Evolutionary conservation across 2,797 vertebrate genomes (phyloP).

Genomic region (Chaunax sp.): DNA sequence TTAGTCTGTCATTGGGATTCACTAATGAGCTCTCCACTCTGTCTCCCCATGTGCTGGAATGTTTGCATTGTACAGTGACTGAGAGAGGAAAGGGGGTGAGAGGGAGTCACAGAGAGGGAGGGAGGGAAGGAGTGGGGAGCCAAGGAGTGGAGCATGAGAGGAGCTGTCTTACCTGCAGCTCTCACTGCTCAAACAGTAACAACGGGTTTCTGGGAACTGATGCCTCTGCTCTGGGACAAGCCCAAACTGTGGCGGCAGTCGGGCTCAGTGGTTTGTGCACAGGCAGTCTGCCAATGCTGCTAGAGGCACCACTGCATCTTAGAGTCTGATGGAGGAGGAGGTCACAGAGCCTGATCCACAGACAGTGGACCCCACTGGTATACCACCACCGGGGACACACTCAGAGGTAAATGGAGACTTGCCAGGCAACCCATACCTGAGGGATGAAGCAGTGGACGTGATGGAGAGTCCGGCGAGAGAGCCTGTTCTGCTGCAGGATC

Average conservation of each 20-base stretch:
- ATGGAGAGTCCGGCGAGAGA: conserved; percentile 66
- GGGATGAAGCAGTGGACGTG: conserved; percentile 49
- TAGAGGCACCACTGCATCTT: conserved; percentile 58
- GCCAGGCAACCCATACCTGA: conserved; percentile 69
- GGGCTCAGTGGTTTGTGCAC: conserved; percentile 71
- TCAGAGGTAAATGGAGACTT: conserved; percentile 76
- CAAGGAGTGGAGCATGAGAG: conserved; percentile 61
- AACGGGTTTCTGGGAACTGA: conserved; percentile 69
- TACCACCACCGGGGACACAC: conserved; percentile 21
- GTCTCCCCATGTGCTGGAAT: conserved; percentile 76
- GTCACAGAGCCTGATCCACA: conserved; percentile 72
- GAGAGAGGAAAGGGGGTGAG: conserved; percentile 48
- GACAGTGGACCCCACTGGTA: conserved; percentile 48
- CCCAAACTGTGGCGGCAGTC: conserved; percentile 69
- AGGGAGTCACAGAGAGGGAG: conserved; percentile 28
- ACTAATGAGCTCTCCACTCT: conserved; percentile 69
- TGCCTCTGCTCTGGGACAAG: conserved; percentile 78
- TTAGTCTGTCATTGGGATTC: conserved; percentile 68
- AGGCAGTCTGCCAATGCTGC: conserved; percentile 56
- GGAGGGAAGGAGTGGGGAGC: conserved; percentile 34
- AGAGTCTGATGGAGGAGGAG: conserved; percentile 83
- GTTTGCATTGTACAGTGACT: conserved; percentile 68
- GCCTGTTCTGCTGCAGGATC: conserved; percentile 73
- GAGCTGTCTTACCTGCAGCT: conserved; percentile 76
- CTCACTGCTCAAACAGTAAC: conserved; percentile 76